Evolutionary conservation across 2,797 vertebrate species (phyloP), one percentile per base, ranked within the genome.

Genomic region (Lithobates sylvaticus): DNA sequence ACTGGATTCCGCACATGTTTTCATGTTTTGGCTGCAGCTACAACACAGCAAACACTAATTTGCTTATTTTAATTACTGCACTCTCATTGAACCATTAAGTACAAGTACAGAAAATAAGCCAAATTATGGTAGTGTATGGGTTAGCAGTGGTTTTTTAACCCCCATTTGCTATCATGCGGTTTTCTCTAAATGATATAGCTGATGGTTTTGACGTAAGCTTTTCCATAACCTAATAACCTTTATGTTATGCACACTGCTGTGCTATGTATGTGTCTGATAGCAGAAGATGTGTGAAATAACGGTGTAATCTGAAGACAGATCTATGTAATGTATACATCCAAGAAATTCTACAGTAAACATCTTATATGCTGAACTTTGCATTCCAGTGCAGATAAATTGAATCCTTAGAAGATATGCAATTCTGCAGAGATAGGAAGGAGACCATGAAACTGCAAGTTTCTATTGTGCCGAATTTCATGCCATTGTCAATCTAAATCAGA

Each of bases 11-110:
- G 29, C 29, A 78, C 34, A 0, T 27, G 26, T 64, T 75, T 67
- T 50, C 65, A 54, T 80, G 44, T 2, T 87, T 83, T 70, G 78
- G 27, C 13, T 85, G 32, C 2, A 85, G 79, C 42, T 12, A 58
- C 29, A 68, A 50, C 27, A 61, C 83, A 86, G 65, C 29, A 88
- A 88, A 81, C 5, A 7, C 6, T 78, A 9, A 71, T 42, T 72
- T 74, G 80, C 9, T 84, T 88, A 67, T 87, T 23, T 69, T 85
- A 88, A 84, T 88, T 88, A 80, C n/a, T 86, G 54, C 10, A 32
- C 81, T 84, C 12, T 86, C 12, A 0, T 0, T 73, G 47, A 74
- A 54, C 87, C 71, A 86, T 27, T 47, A 72, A 84, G 36, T 12
- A 77, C 71, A 78, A 84, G 72, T 42, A n/a, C 0, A 67, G 16